Percentiles rank a stretch among this genome's conserved stretches.
Conservation (phyloP, 2,113 vertebrate genomes). For the Taurulus bubalis region DNA sequence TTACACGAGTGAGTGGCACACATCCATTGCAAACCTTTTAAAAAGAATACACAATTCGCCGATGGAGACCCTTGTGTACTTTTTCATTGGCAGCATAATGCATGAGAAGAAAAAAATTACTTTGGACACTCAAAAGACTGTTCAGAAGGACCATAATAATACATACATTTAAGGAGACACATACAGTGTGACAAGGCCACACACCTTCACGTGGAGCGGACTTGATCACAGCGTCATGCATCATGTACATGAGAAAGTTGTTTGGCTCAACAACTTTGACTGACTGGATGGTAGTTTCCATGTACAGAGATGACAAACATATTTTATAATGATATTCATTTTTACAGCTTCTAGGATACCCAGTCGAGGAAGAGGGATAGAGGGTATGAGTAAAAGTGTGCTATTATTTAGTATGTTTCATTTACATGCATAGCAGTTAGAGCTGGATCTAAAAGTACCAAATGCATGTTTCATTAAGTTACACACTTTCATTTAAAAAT, state of each 20-base stretch:
- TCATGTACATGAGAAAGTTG: constrained; percentile 91
- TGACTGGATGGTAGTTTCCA: constrained; percentile 89
- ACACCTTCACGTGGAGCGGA: constrained; percentile 66
- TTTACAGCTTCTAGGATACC: constrained; percentile 39
- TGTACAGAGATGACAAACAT: constrained; percentile 94
- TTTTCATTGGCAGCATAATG: constrained; percentile 77
- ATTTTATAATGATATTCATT: constrained; percentile 99
- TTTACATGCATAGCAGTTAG: constrained; percentile 36
- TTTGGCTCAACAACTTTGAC: constrained; percentile 89
- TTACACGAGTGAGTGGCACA: constrained; percentile 74
- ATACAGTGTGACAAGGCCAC: constrained; percentile 51
- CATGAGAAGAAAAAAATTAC: constrained; percentile 61
- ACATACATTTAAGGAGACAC: constrained; percentile 56
- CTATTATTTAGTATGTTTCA: background rate
- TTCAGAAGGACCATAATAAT: constrained; percentile 52
- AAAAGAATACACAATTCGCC: constrained; percentile 88
- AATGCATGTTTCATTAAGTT: background rate
- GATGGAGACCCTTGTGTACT: constrained; percentile 84
- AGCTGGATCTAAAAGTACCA: background rate
- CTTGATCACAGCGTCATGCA: constrained; percentile 91
- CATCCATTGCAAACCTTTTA: constrained; percentile 89
- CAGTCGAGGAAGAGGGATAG: background rate
- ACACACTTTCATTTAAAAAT: background rate
- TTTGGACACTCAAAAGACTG: constrained; percentile 48
- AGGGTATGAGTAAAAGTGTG: background rate